Conservation (phyloP, 2,888 invertebrate genomes). For the Drosophila birchii region DNA sequence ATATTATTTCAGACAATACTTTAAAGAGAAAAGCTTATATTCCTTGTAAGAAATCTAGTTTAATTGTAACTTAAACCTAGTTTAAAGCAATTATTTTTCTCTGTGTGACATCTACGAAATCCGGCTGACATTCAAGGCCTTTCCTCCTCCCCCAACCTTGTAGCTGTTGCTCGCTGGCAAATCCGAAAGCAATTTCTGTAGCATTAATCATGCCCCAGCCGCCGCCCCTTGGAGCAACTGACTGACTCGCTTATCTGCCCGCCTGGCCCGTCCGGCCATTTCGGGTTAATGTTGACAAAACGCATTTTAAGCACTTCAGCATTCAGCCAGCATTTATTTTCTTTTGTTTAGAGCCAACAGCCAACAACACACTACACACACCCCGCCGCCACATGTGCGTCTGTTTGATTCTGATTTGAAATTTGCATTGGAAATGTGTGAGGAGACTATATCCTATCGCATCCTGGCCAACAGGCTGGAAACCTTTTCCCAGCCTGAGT, state of each 20-base stretch:
- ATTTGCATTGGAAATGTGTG: conserved; percentile 52
- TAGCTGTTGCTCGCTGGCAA: conserved; percentile 54
- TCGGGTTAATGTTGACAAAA: conserved; percentile 81
- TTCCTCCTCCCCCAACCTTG: conserved; percentile 16
- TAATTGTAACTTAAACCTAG: background rate
- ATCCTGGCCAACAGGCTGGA: conserved; percentile 26
- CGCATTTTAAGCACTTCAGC: conserved; percentile 81
- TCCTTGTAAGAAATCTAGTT: background rate
- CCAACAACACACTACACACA: conserved; percentile 27
- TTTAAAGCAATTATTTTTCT: background rate
- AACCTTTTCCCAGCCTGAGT: conserved; percentile 35
- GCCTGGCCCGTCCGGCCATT: conserved; percentile 41
- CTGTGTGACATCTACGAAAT: conserved; percentile 29
- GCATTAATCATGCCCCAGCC: conserved; percentile 75
- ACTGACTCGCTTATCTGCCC: conserved; percentile 28
- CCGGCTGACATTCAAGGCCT: conserved; percentile 20
- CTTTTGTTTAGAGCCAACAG: conserved; percentile 71
- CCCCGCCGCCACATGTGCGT: conserved; percentile 17
- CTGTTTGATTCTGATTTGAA: conserved; percentile 56
- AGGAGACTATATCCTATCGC: conserved; percentile 19
- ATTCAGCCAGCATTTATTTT: conserved; percentile 53
- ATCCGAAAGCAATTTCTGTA: conserved; percentile 79
- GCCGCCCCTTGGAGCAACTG: conserved; percentile 27
- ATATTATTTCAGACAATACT: background rate
- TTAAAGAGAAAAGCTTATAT: background rate